phyloP scores from a whole-genome alignment of 2,113 vertebrate species.

The Chamaetylas fuelleborni region DNA sequence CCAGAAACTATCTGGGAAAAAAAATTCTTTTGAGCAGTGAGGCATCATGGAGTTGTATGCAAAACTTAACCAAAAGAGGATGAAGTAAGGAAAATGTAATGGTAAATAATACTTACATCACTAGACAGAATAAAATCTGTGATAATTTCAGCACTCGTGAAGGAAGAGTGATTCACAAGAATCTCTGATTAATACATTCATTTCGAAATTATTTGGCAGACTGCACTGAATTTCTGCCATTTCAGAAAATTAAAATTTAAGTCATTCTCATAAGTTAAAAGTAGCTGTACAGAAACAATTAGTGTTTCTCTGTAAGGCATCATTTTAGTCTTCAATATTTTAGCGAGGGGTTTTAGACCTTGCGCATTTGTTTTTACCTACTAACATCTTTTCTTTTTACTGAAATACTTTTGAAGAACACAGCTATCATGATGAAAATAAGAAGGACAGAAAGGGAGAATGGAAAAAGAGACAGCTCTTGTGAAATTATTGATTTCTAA shows the following conservation, averaged over 20 bases:
- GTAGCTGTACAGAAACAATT: background rate
- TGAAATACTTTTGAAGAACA: background rate
- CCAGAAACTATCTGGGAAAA: background rate
- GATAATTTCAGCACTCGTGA: background rate
- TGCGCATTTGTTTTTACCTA: background rate
- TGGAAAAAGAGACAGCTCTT: background rate
- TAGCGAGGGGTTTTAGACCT: background rate
- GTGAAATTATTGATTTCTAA: background rate
- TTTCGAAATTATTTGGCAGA: background rate
- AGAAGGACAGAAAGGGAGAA: background rate
- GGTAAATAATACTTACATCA: background rate
- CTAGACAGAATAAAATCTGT: background rate
- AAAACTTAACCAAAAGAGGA: background rate
- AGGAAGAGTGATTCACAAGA: background rate
- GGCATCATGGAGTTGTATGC: background rate
- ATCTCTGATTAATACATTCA: background rate
- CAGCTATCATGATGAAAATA: background rate
- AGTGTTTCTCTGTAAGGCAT: background rate
- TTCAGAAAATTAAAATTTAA: slow-evolving; percentile 12
- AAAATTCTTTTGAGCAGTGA: background rate
- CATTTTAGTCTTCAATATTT: background rate
- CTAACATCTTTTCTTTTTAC: background rate
- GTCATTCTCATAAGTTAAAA: background rate
- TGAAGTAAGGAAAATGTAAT: background rate
- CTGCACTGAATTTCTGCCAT: background rate